Evolutionary conservation across 1,140 invertebrate genomes (phyloP).

Genomic region (Nautilus pompilius): DNA sequence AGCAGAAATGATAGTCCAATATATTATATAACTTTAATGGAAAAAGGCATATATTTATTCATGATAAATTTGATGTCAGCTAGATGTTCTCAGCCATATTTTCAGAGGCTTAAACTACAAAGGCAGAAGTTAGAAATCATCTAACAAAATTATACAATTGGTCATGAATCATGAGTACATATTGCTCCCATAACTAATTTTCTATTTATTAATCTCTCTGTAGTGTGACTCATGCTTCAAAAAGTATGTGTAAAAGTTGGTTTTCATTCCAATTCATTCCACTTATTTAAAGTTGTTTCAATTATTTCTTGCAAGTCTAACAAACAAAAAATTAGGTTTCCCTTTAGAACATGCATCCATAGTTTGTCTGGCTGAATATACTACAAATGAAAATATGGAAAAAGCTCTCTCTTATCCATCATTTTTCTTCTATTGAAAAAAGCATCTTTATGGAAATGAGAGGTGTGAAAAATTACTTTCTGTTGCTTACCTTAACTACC

Average conservation of each 20-base stretch:
- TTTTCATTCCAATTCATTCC: too few relatives aligned
- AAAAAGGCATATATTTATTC: not conserved
- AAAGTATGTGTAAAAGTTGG: too few relatives aligned
- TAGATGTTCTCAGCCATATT: too few relatives aligned
- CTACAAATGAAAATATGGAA: not conserved
- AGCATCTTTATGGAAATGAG: not conserved
- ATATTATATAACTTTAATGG: not conserved
- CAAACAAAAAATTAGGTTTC: not conserved
- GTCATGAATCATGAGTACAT: too few relatives aligned
- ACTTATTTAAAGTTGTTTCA: too few relatives aligned
- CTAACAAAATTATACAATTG: too few relatives aligned
- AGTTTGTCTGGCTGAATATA: not conserved
- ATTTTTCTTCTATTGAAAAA: not conserved
- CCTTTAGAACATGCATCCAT: not conserved
- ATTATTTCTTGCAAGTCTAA: too few relatives aligned
- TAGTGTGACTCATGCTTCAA: too few relatives aligned
- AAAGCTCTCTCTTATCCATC: not conserved
- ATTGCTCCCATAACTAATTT: too few relatives aligned
- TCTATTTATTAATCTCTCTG: too few relatives aligned
- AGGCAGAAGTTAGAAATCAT: too few relatives aligned
- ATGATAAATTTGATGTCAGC: not conserved
- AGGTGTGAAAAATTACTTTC: not conserved
- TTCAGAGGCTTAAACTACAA: too few relatives aligned
- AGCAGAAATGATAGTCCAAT: not conserved
- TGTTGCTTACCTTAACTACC: constrained; percentile 30